Evolutionary conservation across 2,797 vertebrate genomes (phyloP), one percentile per base, ranked within the genome.

Genomic region (Propithecus deckenii): DNA sequence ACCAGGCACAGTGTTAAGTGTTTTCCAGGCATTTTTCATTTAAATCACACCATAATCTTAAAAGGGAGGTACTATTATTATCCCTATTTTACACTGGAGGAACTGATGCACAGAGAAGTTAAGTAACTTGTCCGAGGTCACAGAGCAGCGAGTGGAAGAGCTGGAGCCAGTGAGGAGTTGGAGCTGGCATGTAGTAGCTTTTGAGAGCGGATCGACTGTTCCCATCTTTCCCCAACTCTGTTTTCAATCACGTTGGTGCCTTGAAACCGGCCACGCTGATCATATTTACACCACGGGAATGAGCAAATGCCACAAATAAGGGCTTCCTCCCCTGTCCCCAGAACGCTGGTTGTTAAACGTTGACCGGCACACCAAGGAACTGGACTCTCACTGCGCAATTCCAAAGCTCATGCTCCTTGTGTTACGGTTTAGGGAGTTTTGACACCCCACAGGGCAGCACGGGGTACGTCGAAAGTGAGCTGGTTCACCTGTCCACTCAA

Each of bases 121-220:
- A 43, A 63, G 57, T 1, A 22, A 61, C 63, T 43, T 7, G 22
- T 35, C 48, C 2, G 20, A 78, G 55, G 79, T 71, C 43, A 48
- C 69, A 17, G 32, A 84, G 78, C 30, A 30, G 30, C 3, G 13
- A 52, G 5, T 2, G 2, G 13, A 2, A 50, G 88, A 46, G 35
- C 1, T 0, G 12, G 59, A 80, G 41, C 2, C 13, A 4, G 18
- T 2, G 69, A 55, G 55, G 6, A 67, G 41, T 7, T 18, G 41
- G 52, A 9, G 43, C 30, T 2, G 17, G 38, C 0, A 0, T 2
- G 0, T 0, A 22, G 48, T 2, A 13, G 52, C 28, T 41, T 1
- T 1, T 0, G 5, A 65, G 72, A 50, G 32, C 3, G 1, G 12
- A 28, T 11, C 0, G 35, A 4, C 52, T 8, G 0, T 1, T 13